These are phyloP conservation scores for Boleophthalmus pectinirostris DNA, from an alignment of 2,113 vertebrate genomes.

Conservation along the genomic window DNA sequence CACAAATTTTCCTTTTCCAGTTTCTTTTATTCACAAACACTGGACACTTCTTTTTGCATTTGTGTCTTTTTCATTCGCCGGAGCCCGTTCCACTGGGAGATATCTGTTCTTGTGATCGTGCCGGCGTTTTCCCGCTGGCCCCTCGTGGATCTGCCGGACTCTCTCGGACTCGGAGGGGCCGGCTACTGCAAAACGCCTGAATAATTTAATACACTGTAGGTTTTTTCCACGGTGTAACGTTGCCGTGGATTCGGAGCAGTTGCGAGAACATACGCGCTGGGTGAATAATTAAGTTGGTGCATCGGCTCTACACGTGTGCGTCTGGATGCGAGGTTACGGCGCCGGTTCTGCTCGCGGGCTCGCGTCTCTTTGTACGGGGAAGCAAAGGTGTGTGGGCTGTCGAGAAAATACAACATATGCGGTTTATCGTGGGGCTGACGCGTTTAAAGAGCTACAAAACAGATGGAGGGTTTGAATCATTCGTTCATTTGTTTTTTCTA, in stretches of 20 bases:
- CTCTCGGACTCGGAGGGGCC: conserved; percentile 8
- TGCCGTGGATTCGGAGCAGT: conserved; percentile 29
- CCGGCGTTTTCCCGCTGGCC: conserved; percentile 25
- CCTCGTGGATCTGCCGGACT: conserved; percentile 25
- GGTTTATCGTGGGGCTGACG: neutral
- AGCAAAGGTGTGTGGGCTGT: neutral
- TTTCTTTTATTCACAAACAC: too few relatives aligned
- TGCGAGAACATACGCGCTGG: conserved; percentile 37
- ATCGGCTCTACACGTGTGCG: conserved; percentile 28
- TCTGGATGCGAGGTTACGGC: neutral
- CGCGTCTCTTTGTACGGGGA: neutral
- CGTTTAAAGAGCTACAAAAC: too few relatives aligned
- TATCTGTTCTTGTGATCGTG: neutral
- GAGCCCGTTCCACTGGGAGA: conserved; percentile 13
- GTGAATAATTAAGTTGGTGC: conserved; percentile 50
- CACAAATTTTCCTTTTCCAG: too few relatives aligned
- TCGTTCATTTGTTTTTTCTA: too few relatives aligned
- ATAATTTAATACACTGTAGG: conserved; percentile 51
- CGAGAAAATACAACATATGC: neutral
- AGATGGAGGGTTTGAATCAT: neutral
- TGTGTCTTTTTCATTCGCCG: conserved; percentile 11
- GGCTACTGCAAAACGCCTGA: conserved; percentile 36
- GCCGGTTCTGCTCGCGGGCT: neutral
- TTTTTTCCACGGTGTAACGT: conserved; percentile 13
- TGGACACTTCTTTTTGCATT: conserved; percentile 3